Evolutionary conservation across 2,888 invertebrate genomes (phyloP), one percentile per base, ranked within the genome.

Genomic region (Scaptomyza caliginosa): DNA sequence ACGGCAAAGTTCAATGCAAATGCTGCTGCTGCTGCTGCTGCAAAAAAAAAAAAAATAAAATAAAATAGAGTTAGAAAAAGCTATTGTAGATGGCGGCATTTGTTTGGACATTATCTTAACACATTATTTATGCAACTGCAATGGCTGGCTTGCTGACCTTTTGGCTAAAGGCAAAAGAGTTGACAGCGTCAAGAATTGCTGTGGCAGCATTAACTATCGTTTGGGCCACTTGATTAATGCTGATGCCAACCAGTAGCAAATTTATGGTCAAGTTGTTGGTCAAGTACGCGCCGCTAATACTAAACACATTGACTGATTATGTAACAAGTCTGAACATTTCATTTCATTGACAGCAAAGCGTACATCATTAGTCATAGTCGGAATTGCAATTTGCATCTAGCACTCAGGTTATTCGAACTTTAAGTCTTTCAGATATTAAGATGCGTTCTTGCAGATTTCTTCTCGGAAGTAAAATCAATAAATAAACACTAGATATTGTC

Each of bases 1-100:
- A 62, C 86, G 83, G 64, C 67, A 80, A 65, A 86, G 75, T 84
- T 86, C 73, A 84, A 86, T 80, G 81, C 71, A 65, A 85, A 65
- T 77, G 64, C 58, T 52, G 62, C 13, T n/a, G n/a, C n/a, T n/a
- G n/a, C n/a, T n/a, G n/a, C n/a, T n/a, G n/a, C n/a, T n/a, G n/a
- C n/a, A n/a, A n/a, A n/a, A n/a, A n/a, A n/a, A n/a, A n/a, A n/a
- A n/a, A n/a, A n/a, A n/a, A 13, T 49, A 63, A 49, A 42, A 43
- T 21, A 38, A 24, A 36, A 45, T 28, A 30, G 19, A 6, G 60
- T 13, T 32, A 59, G 38, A 60, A 45, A 40, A 68, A 32, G 46
- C 55, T 34, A 34, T 16, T 34, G 16, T 34, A 34, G 2, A 3
- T 24, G 24, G 57, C 52, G 34, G 71, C 42, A 42, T 42, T 28